These are phyloP conservation scores for Tryphoninae sp. DNA, from an alignment of 2,888 invertebrate genomes.

Conservation along the genomic window DNA sequence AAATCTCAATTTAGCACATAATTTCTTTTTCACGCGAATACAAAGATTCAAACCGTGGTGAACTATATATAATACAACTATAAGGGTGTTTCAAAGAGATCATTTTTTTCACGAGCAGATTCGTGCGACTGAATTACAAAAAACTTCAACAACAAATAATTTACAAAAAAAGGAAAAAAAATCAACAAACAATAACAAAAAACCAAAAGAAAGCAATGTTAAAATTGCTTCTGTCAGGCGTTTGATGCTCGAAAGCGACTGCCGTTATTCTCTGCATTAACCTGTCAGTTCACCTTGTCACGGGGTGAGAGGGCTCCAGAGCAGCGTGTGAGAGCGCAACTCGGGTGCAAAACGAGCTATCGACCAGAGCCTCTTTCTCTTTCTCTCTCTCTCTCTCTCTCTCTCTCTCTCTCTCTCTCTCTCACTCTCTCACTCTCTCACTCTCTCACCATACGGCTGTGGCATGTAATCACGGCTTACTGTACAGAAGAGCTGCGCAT, in stretches of 20 bases:
- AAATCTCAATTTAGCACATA: no score
- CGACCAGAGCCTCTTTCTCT: conserved; percentile 34
- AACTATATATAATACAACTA: no score
- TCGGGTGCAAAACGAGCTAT: conserved; percentile 53
- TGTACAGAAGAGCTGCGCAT: conserved; percentile 25
- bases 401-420: background rate
- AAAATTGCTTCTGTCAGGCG: conserved; percentile 23
- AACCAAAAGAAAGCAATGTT: background rate
- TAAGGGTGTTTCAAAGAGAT: no score
- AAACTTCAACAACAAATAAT: conserved; percentile 15
- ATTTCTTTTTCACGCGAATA: no score
- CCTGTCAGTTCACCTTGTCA: conserved; percentile 55
- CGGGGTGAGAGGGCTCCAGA: conserved; percentile 36
- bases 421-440: background rate
- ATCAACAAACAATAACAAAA: background rate
- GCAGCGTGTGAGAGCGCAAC: conserved; percentile 28
- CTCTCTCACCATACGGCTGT: conserved; percentile 26
- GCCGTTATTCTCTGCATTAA: conserved; percentile 48
- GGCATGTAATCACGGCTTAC: conserved; percentile 48
- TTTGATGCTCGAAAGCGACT: conserved; percentile 12
- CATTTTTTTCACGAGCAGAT: no score
- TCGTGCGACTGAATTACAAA: background rate
- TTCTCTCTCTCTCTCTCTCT: conserved; percentile 2
- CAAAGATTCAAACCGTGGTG: no score
- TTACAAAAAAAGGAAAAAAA: background rate